These are phyloP conservation scores for Passer domesticus DNA, from an alignment of 2,113 vertebrate genomes.

Conservation along the genomic window DNA sequence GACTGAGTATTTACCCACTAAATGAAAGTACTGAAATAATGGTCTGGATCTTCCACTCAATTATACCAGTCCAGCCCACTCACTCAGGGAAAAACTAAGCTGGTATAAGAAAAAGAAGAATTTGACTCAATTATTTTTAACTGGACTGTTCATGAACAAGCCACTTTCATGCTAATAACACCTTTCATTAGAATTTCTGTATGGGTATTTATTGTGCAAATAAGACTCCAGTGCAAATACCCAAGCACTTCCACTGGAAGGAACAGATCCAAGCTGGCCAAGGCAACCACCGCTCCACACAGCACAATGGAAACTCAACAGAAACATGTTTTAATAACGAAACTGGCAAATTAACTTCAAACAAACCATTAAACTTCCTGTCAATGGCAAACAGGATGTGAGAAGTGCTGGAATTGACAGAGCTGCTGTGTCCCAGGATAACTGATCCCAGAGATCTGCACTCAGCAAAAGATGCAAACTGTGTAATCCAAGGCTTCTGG, in stretches of 20 bases:
- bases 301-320: background rate
- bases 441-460: background rate
- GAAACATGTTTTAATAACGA: background rate
- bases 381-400: background rate
- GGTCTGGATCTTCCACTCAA: background rate
- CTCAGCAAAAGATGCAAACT: background rate
- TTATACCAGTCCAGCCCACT: background rate
- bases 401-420: background rate
- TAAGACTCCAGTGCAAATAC: background rate
- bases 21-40: background rate
- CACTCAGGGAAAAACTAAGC: background rate
- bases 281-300: background rate
- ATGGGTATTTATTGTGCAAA: background rate
- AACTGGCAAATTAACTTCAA: background rate
- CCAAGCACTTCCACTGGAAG: background rate
- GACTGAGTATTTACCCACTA: background rate
- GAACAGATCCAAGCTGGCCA: background rate
- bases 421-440: background rate
- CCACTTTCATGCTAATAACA: background rate
- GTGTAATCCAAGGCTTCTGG: background rate
- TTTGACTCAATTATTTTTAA: background rate
- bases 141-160: background rate
- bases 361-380: background rate
- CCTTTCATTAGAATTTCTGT: background rate
- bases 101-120: background rate